phyloP scores from a whole-genome alignment of 2,797 vertebrate genomes.

The Monodelphis domestica region DNA sequence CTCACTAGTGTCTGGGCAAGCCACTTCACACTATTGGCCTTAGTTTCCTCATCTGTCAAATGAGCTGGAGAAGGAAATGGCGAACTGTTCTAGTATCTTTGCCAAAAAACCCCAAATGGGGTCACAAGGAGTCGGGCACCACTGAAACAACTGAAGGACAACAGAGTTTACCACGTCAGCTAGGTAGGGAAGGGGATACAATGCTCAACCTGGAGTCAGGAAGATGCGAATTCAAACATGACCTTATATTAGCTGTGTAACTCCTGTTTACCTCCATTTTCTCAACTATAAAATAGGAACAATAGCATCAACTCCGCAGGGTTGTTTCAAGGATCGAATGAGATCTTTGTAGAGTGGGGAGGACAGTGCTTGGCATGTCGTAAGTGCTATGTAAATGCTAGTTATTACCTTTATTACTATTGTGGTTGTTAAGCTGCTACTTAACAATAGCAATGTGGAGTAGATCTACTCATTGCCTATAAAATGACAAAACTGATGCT shows the following conservation, averaged over 20 bases:
- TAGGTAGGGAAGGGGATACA: background rate
- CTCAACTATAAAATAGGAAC: background rate
- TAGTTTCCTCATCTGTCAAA: too few relatives aligned
- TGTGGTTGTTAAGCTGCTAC: background rate
- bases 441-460: background rate
- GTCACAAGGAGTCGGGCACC: too few relatives aligned
- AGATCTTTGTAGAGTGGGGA: background rate
- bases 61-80: too few relatives aligned
- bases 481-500: background rate
- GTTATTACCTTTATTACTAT: background rate
- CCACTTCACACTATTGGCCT: too few relatives aligned
- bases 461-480: background rate
- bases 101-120: too few relatives aligned
- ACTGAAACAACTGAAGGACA: too few relatives aligned
- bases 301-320: background rate
- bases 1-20: too few relatives aligned
- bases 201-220: too few relatives aligned
- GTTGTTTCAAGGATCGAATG: background rate
- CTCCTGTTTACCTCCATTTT: background rate
- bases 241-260: too few relatives aligned
- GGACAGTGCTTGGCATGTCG: background rate
- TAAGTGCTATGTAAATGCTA: background rate
- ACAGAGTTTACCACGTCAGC: background rate
- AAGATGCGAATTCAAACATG: background rate
- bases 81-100: too few relatives aligned